Evolutionary conservation across 2,113 vertebrate genomes (phyloP).

Genomic region (Trematomus loennbergii): DNA sequence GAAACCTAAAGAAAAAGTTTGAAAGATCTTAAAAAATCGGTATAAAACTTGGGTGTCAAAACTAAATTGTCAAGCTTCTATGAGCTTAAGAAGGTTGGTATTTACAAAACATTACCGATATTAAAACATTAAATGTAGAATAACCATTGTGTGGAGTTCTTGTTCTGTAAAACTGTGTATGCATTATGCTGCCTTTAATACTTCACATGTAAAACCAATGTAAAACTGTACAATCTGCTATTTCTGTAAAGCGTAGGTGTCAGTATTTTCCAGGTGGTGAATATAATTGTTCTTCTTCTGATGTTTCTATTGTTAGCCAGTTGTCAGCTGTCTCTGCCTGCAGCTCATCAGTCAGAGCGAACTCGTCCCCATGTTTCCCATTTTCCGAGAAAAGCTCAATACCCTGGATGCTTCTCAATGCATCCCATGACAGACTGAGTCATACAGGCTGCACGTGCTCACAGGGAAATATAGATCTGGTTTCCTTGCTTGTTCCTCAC

Average conservation of each 20-base stretch:
- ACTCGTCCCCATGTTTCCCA: constrained; percentile 32
- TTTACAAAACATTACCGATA: background rate
- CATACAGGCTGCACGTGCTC: background rate
- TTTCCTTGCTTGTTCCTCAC: background rate
- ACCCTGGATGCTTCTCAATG: background rate
- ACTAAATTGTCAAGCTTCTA: background rate
- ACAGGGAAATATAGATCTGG: constrained; percentile 20
- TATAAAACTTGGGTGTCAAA: background rate
- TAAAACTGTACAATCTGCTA: too few species aligned
- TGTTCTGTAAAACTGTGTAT: background rate
- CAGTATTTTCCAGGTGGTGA: background rate
- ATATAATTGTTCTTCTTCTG: background rate
- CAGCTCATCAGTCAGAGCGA: background rate
- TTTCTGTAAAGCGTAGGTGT: background rate
- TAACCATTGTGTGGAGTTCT: background rate
- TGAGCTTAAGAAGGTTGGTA: background rate
- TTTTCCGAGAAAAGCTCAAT: constrained; percentile 20
- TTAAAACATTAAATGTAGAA: background rate
- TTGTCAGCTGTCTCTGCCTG: constrained; percentile 36
- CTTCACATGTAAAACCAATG: background rate
- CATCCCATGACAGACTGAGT: constrained; percentile 55
- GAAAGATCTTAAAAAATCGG: too few species aligned
- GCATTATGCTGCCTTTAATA: background rate
- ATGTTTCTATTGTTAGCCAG: constrained; percentile 45
- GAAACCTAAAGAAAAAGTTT: background rate